Conservation (phyloP, 2,113 vertebrate genomes). For the Pomatostomus ruficeps region DNA sequence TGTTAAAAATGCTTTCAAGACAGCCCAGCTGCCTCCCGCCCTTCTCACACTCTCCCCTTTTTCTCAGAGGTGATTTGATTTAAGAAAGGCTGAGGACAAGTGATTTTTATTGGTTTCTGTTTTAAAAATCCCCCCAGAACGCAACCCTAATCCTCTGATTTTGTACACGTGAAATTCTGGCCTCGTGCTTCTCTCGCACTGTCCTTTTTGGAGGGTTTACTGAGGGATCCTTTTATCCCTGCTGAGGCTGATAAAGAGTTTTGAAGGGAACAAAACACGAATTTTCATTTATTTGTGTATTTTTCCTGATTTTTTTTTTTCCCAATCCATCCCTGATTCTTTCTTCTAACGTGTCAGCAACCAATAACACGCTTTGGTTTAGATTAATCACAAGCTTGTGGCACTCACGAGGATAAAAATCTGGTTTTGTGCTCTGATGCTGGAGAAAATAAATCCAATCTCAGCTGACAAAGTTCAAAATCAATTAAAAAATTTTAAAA, state of each 20-base stretch:
- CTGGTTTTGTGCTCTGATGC: background rate
- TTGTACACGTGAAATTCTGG: background rate
- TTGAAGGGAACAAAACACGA: background rate
- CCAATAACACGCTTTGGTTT: background rate
- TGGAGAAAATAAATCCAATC: background rate
- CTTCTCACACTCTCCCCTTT: background rate
- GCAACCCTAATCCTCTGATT: background rate
- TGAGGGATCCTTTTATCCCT: background rate
- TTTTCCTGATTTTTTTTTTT: background rate
- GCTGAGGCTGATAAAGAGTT: background rate
- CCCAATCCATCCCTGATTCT: background rate
- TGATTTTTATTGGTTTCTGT: background rate
- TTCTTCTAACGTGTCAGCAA: background rate
- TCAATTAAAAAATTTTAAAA: background rate
- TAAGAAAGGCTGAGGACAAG: background rate
- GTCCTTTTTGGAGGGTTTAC: background rate
- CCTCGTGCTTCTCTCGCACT: background rate
- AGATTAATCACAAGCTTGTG: background rate
- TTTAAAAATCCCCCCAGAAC: background rate
- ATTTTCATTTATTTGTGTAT: background rate
- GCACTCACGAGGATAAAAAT: background rate
- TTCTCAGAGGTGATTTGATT: background rate
- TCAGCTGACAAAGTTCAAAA: background rate
- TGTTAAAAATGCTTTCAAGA: background rate
- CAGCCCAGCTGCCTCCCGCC: background rate